Base-by-base conservation (phyloP, 2,888 invertebrate genomes). In the Clitarchus hookeri region DNA sequence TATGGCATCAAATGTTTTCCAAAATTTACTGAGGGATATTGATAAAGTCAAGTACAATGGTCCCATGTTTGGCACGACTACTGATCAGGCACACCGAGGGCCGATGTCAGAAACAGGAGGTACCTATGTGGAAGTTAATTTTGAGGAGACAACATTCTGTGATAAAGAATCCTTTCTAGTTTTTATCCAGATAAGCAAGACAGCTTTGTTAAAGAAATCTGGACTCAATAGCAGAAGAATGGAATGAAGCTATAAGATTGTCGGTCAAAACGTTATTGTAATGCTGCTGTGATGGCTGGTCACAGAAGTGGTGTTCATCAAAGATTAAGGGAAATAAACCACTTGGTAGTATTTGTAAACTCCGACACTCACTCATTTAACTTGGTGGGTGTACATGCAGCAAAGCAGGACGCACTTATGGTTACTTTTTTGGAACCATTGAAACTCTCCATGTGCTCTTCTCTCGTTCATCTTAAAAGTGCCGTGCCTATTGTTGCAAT, bases 131-230 rank as follows among this genome's bases (percentile, higher is more conserved):
- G 87, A 88, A 87, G 85, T 89, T 87, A 87, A 89, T 85, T 87
- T 88, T 87, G 86, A 78, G 36, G 86, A 88, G 77, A 86, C 87
- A 85, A 87, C 87, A 85, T 88, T 88, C 85, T 84, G 84, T 77
- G 87, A 88, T 54, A 88, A 87, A 86, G 88, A 89, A 88, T 88
- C 87, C 84, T 88, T 89, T 87, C 85, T 89, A 80, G 89, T 88
- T 83, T 89, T 88, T 88, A 80, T 88, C 86, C 85, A 88, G 87
- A 87, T 89, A 87, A 86, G 87, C 85, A 86, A 87, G 77, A 86
- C 44, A 87, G 86, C 78, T 85, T 88, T n/a, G 87, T 88, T 87
- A 87, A 87, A 83, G 85, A 82, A 83, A 87, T 89, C 82, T 84
- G 87, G 87, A 53, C 88, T 48, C 83, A 80, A 84, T 84, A 85